Percentiles rank a stretch among this genome's conserved stretches.
phyloP scores from a whole-genome alignment of 2,888 invertebrate genomes.

The Scotopteryx bipunctaria region DNA sequence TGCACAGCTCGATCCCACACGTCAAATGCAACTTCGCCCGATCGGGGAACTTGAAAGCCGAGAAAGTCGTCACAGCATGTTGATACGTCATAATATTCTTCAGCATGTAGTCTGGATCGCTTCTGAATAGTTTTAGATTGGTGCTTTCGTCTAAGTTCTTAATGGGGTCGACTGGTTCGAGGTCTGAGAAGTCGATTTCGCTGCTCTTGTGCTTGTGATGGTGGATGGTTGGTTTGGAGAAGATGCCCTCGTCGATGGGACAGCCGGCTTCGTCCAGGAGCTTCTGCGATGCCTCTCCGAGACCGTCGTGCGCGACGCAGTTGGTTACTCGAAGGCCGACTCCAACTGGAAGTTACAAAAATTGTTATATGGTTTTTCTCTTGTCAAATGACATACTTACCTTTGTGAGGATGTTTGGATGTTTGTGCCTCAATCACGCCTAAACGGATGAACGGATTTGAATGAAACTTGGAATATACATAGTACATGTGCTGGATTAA shows the following conservation, averaged over 20 bases:
- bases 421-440: too few species aligned
- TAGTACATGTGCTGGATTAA: too few species aligned
- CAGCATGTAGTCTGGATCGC: slow-evolving; percentile 66
- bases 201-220: slow-evolving; percentile 64
- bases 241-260: slow-evolving; percentile 87
- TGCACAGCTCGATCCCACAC: slow-evolving; percentile 91
- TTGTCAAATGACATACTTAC: too few species aligned
- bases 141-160: slow-evolving; percentile 60
- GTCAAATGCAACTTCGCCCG: slow-evolving; percentile 89
- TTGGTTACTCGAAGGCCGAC: slow-evolving; percentile 89
- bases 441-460: too few species aligned
- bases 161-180: slow-evolving; percentile 61
- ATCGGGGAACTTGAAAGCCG: slow-evolving; percentile 93
- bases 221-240: slow-evolving; percentile 80
- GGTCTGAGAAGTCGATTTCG: slow-evolving; percentile 68
- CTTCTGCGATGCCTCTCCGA: slow-evolving; percentile 89
- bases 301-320: slow-evolving; percentile 90
- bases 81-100: slow-evolving; percentile 80
- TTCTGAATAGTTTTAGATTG: slow-evolving; percentile 56
- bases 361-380: too few species aligned
- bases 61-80: slow-evolving; percentile 85
- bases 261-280: slow-evolving; percentile 89
- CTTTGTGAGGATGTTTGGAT: too few species aligned
- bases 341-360: slow-evolving; percentile 75
- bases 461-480: too few species aligned